Percentiles rank a stretch among this genome's conserved stretches.
Evolutionary conservation across 2,888 invertebrate species (phyloP).

Genomic region (Limnephilus lunatus): DNA sequence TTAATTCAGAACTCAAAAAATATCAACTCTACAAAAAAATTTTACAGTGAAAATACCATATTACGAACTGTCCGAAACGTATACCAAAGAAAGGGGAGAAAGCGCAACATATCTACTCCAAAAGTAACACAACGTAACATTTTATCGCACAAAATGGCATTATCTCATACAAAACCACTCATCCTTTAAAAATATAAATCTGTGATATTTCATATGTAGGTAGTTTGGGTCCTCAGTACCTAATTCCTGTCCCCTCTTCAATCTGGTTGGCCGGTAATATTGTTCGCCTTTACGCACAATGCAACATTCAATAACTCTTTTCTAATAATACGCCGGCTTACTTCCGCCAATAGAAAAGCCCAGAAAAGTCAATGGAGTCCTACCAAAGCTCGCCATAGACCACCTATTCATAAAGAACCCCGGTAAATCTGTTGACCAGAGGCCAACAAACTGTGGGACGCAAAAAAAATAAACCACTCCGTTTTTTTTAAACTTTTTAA

Average conservation of each 20-base stretch:
- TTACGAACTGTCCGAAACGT: too few relatives aligned
- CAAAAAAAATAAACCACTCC: background rate
- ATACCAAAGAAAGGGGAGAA: too few relatives aligned
- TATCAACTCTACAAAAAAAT: too few relatives aligned
- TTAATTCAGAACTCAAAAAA: too few relatives aligned
- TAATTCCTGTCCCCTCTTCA: background rate
- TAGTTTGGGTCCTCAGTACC: background rate
- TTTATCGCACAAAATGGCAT: too few relatives aligned
- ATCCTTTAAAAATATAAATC: background rate
- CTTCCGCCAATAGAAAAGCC: slow-evolving; percentile 28
- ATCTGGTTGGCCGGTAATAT: background rate
- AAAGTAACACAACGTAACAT: too few relatives aligned
- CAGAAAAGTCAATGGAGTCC: slow-evolving; percentile 38
- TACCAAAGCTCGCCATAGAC: slow-evolving; percentile 36
- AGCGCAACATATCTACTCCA: too few relatives aligned
- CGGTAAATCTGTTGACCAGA: slow-evolving; percentile 2
- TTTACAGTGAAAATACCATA: too few relatives aligned
- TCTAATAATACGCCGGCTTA: slow-evolving; percentile 34
- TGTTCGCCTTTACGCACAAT: slow-evolving; percentile 20
- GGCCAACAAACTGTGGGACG: background rate
- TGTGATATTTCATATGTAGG: background rate
- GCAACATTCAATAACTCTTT: slow-evolving; percentile 33
- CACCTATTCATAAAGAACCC: slow-evolving; percentile 48
- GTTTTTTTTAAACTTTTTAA: too few relatives aligned
- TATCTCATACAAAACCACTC: background rate